Percentiles rank a stretch among this genome's conserved stretches.
These are phyloP conservation scores for Drosophila mojavensis DNA, from an alignment of 1,140 invertebrate genomes.

Conservation along the genomic window DNA sequence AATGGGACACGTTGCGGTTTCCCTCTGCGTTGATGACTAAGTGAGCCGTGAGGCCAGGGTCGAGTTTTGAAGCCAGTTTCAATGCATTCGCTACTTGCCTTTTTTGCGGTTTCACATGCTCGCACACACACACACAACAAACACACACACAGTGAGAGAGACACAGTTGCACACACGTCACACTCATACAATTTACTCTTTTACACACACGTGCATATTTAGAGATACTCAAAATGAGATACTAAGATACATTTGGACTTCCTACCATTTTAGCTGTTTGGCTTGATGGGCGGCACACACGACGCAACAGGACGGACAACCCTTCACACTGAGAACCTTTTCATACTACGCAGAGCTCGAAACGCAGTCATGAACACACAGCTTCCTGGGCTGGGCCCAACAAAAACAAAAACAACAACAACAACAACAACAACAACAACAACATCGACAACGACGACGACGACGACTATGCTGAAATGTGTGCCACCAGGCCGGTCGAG, in stretches of 20 bases:
- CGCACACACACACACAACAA: constrained; percentile 28
- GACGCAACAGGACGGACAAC: constrained; percentile 50
- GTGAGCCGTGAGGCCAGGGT: constrained; percentile 59
- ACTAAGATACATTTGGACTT: constrained; percentile 82
- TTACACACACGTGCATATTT: constrained; percentile 66
- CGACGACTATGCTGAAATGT: constrained; percentile 49
- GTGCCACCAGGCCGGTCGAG: constrained; percentile 66
- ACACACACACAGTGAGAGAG: constrained; percentile 15
- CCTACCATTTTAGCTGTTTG: constrained; percentile 74
- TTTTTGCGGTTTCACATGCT: constrained; percentile 66
- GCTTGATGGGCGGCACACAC: constrained; percentile 77
- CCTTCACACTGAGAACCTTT: constrained; percentile 39
- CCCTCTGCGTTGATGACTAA: constrained; percentile 75
- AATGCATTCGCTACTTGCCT: constrained; percentile 72
- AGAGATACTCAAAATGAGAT: constrained; percentile 82
- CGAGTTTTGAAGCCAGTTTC: constrained; percentile 47
- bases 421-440: no score
- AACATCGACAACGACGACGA: no score
- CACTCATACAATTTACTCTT: constrained; percentile 8
- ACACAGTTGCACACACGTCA: not conserved
- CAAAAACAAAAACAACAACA: no score
- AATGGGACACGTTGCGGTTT: constrained; percentile 81
- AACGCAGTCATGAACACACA: constrained; percentile 26
- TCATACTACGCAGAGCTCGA: constrained; percentile 2
- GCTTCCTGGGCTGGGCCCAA: constrained; percentile 52